Base-by-base conservation (phyloP, 2,113 vertebrate genomes). In the Phasianus colchicus region DNA sequence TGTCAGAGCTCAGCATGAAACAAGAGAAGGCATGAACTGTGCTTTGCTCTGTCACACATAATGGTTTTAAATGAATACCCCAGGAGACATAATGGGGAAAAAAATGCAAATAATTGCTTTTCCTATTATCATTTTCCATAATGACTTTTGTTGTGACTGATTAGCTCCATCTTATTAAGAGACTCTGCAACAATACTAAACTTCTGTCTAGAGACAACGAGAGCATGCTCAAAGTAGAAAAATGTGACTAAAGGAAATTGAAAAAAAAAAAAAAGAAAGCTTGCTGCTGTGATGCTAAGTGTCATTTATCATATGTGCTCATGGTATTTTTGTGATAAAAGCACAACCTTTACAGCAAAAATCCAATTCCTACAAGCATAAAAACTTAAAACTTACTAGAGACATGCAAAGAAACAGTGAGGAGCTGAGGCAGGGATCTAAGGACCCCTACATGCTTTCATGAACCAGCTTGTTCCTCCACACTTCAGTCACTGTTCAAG, bases 21-120 rank as follows among this genome's bases (percentile, higher is more conserved):
- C 0, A 0, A 38, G 30, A 80, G 13, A 22, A 82, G 47, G 42
- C 60, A 70, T 2, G 2, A 89, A 88, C 32, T 83, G 47, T 43
- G 60, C 10, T 43, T 12, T 71, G 27, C 18, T 89, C 71, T 80
- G 42, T 74, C 86, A 77, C 67, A 72, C 47, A 80, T 75, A 24
- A 55, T 71, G 50, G 50, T 95, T 96, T 92, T 91, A 91, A 92
- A 92, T 72, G 42, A 81, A 43, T 74, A 66, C 60, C 81, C 75
- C 50, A 88, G 78, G 71, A 91, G 61, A 93, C 60, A 64, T 36
- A 64, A 86, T 81, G 61, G 15, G 15, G 15, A 91, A 91, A 89
- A 58, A 57, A 93, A 93, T 25, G 86, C 57, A 64, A 83, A 86
- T 66, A 27, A 89, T 69, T 74, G 21, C 32, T 86, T 88, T 86